Conservation (phyloP, 2,888 invertebrate genomes). For the Drosophila suboccidentalis region DNA sequence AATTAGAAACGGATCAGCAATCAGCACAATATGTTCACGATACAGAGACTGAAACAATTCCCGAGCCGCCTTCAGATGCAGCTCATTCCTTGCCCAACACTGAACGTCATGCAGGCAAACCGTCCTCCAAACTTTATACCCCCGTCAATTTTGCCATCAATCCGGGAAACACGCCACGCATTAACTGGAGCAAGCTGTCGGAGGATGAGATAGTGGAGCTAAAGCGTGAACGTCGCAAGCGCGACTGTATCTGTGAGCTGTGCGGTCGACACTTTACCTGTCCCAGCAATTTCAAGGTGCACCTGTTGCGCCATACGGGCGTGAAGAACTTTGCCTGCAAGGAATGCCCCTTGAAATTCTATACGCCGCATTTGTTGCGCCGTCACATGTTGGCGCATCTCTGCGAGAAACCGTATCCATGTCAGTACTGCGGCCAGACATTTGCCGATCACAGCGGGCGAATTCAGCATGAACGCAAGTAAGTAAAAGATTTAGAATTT, state of each 20-base stretch:
- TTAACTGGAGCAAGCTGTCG: slow-evolving; percentile 61
- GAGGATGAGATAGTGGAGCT: slow-evolving; percentile 63
- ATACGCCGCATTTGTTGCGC: slow-evolving; percentile 65
- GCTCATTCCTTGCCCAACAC: not conserved
- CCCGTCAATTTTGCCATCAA: slow-evolving; percentile 55
- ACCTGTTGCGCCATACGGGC: slow-evolving; percentile 66
- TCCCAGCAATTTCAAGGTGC: slow-evolving; percentile 71
- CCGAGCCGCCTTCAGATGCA: not conserved
- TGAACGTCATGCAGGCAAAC: not conserved
- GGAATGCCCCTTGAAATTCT: slow-evolving; percentile 60
- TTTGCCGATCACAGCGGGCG: slow-evolving; percentile 70
- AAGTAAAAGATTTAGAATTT: not conserved
- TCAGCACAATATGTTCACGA: not conserved
- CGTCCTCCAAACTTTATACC: slow-evolving; percentile 28
- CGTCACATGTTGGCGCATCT: slow-evolving; percentile 58
- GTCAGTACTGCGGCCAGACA: slow-evolving; percentile 62
- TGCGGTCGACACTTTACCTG: slow-evolving; percentile 70
- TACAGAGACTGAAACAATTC: slow-evolving; percentile 1
- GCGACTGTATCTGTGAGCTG: slow-evolving; percentile 71
- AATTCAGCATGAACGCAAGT: slow-evolving; percentile 72
- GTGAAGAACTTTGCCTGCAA: slow-evolving; percentile 57
- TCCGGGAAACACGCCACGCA: slow-evolving; percentile 49
- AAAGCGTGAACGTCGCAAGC: slow-evolving; percentile 66
- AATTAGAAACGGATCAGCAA: not conserved
- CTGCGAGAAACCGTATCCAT: slow-evolving; percentile 56